Evolutionary conservation across 2,113 vertebrate species (phyloP).

Genomic region (Hypocryptadius cinnamomeus): DNA sequence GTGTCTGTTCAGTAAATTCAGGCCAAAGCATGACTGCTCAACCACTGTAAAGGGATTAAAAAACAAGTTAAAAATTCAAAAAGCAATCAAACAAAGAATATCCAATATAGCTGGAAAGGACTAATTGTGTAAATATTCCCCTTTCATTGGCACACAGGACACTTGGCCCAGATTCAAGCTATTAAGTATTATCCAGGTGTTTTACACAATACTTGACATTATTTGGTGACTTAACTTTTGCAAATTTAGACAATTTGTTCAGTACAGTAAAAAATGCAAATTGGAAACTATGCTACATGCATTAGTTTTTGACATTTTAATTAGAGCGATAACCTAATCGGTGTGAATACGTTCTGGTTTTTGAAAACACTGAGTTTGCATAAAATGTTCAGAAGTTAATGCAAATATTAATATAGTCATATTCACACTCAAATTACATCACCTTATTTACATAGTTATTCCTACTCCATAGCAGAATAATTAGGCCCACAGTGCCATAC

Average conservation of each 20-base stretch:
- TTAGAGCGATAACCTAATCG: neutral
- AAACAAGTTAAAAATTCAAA: neutral
- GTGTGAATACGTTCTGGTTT: neutral
- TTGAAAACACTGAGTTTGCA: neutral
- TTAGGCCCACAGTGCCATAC: neutral
- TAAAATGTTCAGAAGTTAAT: neutral
- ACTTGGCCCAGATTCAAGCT: neutral
- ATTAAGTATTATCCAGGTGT: conserved; percentile 20
- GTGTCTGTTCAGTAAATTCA: neutral
- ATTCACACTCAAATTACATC: neutral
- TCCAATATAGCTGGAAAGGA: neutral
- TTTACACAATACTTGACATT: neutral
- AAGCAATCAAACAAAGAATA: neutral
- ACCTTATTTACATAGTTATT: neutral
- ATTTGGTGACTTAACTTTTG: neutral
- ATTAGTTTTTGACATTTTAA: neutral
- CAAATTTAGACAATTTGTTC: neutral
- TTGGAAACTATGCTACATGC: neutral
- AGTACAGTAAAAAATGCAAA: neutral
- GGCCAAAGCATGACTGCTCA: neutral
- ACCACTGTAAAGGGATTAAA: neutral
- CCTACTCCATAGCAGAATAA: neutral
- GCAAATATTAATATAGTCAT: neutral
- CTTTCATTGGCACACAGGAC: neutral
- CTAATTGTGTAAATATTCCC: neutral